Base-by-base conservation (phyloP, 2,113 vertebrate species). In the Coryphaenoides rupestris region DNA sequence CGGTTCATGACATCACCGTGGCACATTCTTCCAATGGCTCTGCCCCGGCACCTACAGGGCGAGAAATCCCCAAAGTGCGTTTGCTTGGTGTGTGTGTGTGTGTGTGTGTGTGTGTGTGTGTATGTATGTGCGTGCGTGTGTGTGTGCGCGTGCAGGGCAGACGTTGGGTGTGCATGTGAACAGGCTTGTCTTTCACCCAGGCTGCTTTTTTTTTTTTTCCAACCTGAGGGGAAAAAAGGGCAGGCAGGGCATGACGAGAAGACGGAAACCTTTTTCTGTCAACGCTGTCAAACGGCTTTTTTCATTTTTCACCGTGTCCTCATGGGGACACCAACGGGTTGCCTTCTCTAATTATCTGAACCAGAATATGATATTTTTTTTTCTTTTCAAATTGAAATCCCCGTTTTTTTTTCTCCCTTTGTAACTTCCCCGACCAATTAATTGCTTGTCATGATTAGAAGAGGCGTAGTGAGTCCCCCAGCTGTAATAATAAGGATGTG, bases 401-500 rank as follows among this genome's bases (percentile, higher is more conserved):
- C 47, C 16, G 5, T 72, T 40, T 40, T 40, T 84, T 76, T 73
- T 75, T 26, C 6, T 55, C 55, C 65, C 63, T 75, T 72, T 76
- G 77, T n/a, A n/a, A n/a, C n/a, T 80, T 65, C 76, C 61, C 66
- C 68, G 63, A 85, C 83, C 87, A 85, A 87, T 89, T 89, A 83
- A 89, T 87, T 87, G 73, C 75, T 61, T 72, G 79, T 72, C 67
- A 16, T 80, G 82, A 88, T 91, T 90, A 86, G 83, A 82, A 87
- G 86, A 7, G 82, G 80, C 73, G 66, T 84, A 78, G 66, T 69
- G 66, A 71, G 73, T 76, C 77, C 72, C 61, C 73, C 15, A 69
- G 10, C 65, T 79, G 72, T 88, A 88, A 89, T 88, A 88, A 89
- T 89, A 78, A 79, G 71, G 77, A 68, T 80, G 72, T 62, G 26